Evolutionary conservation across 2,888 invertebrate genomes (phyloP), one percentile per base, ranked within the genome.

Genomic region (Tetanocera ferruginea): DNA sequence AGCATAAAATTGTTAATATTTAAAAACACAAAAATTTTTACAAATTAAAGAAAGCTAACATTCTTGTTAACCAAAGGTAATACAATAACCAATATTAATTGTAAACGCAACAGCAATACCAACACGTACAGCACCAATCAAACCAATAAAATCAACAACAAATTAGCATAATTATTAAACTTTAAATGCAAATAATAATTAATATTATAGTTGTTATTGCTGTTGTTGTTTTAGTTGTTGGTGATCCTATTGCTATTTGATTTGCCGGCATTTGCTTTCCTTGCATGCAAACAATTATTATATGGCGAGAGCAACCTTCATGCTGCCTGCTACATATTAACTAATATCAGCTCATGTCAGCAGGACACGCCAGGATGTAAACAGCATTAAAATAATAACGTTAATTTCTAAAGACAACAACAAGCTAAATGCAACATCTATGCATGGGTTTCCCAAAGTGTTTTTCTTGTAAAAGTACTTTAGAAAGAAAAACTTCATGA

Each of bases 141-240:
- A 23, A 77, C 19, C 73, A 37, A 57, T 25, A 23, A 57, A 23
- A 55, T 8, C 69, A 51, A 28, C 60, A 37, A 70, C 52, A 66
- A 75, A 66, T 75, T 66, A 64, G 66, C 75, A 75, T 75, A 75
- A 64, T 66, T 75, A 66, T 75, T 64, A 66, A 28, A 52, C 66
- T 75, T 75, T 64, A 55, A 11, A 52, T n/a, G 49, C 8, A 14
- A 64, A n/a, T 31, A 19, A 64, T 64, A 31, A 34, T 19, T 76
- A 31, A 57, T 11, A 34, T 49, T 72, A 34, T 1, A 31, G 49
- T 6, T 64, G 67, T 55, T 25, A 76, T 64, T 62, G 28, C 57
- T 51, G 71, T 51, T 37, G 60, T 75, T 51, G 9, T 4, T 66
- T 51, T 28, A 66, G 71, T 49, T 25, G 55, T 14, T 55, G 51